These are phyloP conservation scores for Odocoileus virginianus DNA, from an alignment of 2,113 vertebrate genomes.

Conservation along the genomic window DNA sequence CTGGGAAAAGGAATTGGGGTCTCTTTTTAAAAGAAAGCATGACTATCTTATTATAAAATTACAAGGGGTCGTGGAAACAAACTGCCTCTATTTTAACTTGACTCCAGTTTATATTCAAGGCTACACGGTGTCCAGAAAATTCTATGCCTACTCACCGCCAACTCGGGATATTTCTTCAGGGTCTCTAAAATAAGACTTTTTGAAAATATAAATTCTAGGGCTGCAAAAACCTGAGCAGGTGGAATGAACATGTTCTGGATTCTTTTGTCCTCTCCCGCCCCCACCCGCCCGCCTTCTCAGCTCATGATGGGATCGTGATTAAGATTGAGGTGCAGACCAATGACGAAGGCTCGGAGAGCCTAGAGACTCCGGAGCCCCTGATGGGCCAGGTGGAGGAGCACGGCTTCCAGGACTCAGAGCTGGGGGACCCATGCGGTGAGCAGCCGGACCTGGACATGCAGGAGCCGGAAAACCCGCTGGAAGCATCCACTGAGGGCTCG, in stretches of 20 bases:
- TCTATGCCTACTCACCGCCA: not conserved
- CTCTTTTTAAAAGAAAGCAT: not conserved
- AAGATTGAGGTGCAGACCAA: slow-evolving; percentile 77
- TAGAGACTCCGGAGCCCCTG: slow-evolving; percentile 69
- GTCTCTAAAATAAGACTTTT: not conserved
- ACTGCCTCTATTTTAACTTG: not conserved
- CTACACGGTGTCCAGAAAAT: not conserved
- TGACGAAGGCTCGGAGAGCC: slow-evolving; percentile 63
- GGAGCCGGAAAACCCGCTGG: slow-evolving; percentile 37
- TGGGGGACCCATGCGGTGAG: slow-evolving; percentile 56
- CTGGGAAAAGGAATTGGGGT: not conserved
- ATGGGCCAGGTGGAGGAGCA: slow-evolving; percentile 73
- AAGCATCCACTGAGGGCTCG: slow-evolving; percentile 51
- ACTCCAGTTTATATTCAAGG: not conserved
- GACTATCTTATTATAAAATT: not conserved
- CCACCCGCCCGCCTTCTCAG: not conserved
- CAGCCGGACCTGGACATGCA: slow-evolving; percentile 67
- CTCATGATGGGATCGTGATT: slow-evolving; percentile 73
- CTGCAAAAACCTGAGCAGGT: not conserved
- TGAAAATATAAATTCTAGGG: not conserved
- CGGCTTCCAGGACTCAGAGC: slow-evolving; percentile 67
- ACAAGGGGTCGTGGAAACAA: not conserved
- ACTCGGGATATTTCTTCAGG: not conserved
- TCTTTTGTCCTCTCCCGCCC: not conserved
- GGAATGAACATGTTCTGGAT: not conserved